Evolutionary conservation across 2,797 vertebrate species (phyloP).

Genomic region (Mormyrus hasselquistii): DNA sequence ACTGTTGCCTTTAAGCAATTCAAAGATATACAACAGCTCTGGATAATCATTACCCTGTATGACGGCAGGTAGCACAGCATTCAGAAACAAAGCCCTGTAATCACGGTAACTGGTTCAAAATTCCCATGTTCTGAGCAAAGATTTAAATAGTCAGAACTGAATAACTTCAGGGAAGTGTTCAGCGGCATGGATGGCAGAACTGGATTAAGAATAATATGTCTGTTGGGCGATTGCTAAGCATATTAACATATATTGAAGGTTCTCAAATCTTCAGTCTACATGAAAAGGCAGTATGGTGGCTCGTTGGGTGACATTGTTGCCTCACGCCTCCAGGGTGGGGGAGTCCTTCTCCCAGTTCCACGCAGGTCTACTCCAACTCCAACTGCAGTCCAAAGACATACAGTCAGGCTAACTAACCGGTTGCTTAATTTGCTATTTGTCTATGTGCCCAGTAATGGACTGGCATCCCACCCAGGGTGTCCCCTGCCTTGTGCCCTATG

Average conservation of each 20-base stretch:
- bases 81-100: background rate
- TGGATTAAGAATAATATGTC: background rate
- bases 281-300: background rate
- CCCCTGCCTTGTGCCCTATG: background rate
- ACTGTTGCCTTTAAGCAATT: background rate
- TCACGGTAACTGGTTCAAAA: background rate
- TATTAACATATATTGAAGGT: background rate
- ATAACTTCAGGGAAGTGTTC: background rate
- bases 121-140: background rate
- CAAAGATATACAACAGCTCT: background rate
- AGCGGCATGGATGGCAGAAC: background rate
- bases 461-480: background rate
- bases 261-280: background rate
- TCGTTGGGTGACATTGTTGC: background rate
- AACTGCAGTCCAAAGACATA: background rate
- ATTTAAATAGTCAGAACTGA: background rate
- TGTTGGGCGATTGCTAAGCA: background rate
- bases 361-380: background rate
- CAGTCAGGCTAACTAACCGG: background rate
- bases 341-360: background rate
- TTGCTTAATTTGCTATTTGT: background rate
- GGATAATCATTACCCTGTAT: background rate
- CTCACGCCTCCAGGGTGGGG: background rate
- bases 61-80: background rate
- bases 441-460: background rate